Percentiles rank a stretch among this genome's conserved stretches.
These are phyloP conservation scores for Ptilonorhynchus violaceus DNA, from an alignment of 2,113 vertebrate species.

Conservation along the genomic window DNA sequence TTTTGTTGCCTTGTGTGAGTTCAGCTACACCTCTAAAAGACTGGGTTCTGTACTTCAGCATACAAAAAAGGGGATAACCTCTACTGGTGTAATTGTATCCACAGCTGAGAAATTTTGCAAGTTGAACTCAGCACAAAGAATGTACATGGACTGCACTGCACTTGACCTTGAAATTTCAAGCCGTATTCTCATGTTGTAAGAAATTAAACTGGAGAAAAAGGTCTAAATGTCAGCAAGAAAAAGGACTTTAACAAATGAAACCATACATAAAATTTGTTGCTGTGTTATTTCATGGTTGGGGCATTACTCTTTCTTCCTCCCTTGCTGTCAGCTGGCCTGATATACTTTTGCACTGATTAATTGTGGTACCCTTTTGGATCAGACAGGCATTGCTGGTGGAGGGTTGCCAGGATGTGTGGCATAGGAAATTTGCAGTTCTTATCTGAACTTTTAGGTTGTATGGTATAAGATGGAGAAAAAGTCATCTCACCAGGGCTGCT, in stretches of 20 bases:
- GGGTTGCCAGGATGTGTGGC: not conserved
- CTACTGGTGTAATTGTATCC: not conserved
- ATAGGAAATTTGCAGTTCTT: not conserved
- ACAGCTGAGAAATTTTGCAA: not conserved
- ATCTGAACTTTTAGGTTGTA: not conserved
- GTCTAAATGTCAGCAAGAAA: constrained; percentile 3
- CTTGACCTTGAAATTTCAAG: constrained; percentile 40
- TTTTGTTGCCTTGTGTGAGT: not conserved
- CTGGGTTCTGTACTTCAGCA: not conserved
- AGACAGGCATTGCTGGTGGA: not conserved
- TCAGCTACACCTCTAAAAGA: not conserved
- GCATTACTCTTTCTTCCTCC: not conserved
- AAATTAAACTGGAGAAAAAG: not conserved
- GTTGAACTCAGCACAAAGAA: not conserved
- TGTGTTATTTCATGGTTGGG: not conserved
- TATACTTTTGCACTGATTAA: constrained; percentile 5
- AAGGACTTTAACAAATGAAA: not conserved
- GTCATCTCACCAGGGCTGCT: not conserved
- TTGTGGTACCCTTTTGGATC: not conserved
- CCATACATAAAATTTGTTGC: not conserved
- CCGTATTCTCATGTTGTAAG: not conserved
- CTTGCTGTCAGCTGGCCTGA: not conserved
- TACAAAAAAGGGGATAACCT: not conserved
- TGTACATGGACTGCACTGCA: accelerated
- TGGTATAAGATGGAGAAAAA: not conserved